These are phyloP conservation scores for Rhinoderma darwinii DNA, from an alignment of 2,113 vertebrate species.

Conservation along the genomic window DNA sequence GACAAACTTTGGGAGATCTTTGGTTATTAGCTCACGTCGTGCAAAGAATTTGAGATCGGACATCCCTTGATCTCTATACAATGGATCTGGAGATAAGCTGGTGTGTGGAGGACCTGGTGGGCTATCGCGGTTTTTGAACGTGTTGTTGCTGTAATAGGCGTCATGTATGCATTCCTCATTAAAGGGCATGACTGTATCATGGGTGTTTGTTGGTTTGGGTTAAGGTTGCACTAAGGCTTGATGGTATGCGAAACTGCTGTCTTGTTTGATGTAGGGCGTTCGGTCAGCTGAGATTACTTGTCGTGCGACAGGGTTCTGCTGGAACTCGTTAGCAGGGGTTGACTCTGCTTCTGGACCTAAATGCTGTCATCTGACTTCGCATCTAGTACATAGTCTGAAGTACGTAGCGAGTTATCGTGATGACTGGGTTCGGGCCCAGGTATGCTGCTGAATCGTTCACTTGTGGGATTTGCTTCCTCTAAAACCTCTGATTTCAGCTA, in stretches of 20 bases:
- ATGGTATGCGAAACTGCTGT: too few species aligned
- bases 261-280: too few species aligned
- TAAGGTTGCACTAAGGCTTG: too few species aligned
- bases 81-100: constrained; percentile 16
- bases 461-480: constrained; percentile 9
- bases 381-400: neutral
- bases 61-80: neutral
- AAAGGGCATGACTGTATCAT: too few species aligned
- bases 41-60: constrained; percentile 17
- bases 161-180: neutral
- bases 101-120: neutral
- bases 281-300: neutral
- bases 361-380: neutral
- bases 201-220: too few species aligned
- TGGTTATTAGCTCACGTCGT: neutral
- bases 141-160: neutral
- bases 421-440: neutral
- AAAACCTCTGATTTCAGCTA: neutral
- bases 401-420: neutral
- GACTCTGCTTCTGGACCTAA: neutral
- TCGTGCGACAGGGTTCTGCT: too few species aligned
- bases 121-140: neutral
- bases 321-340: neutral
- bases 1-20: neutral
- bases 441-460: neutral